phyloP scores from a whole-genome alignment of 2,797 vertebrate species.

The Aplochiton taeniatus region DNA sequence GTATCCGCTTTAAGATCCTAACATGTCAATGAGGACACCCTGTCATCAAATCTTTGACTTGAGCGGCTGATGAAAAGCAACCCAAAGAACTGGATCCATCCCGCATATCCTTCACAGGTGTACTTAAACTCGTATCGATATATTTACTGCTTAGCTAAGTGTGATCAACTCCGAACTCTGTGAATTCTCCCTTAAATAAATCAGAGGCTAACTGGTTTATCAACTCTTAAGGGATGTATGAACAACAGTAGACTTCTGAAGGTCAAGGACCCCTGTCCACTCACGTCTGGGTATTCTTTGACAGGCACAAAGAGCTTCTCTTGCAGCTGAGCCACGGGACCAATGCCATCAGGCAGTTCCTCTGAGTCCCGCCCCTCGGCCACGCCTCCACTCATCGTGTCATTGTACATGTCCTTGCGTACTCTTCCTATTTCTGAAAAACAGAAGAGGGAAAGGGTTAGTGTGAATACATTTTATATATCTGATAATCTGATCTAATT shows the following conservation, averaged over 20 bases:
- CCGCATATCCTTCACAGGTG: too few species aligned
- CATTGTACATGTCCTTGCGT: constrained; percentile 93
- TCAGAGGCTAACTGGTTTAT: too few species aligned
- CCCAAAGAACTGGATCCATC: too few species aligned
- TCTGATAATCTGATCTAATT: neutral
- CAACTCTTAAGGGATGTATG: too few species aligned
- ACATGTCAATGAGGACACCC: neutral
- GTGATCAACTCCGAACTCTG: too few species aligned
- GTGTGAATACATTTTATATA: neutral
- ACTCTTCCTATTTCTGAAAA: constrained; percentile 88
- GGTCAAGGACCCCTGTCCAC: constrained; percentile 46
- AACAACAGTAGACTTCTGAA: too few species aligned
- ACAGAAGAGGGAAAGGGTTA: neutral
- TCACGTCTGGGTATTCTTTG: constrained; percentile 91
- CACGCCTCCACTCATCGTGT: constrained; percentile 87
- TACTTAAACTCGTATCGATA: too few species aligned
- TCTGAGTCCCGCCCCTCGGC: constrained; percentile 73
- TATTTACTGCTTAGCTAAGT: too few species aligned
- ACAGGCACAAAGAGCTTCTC: constrained; percentile 93
- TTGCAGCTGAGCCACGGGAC: constrained; percentile 88
- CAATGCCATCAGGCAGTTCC: constrained; percentile 86
- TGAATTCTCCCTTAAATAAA: too few species aligned
- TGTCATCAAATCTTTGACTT: neutral
- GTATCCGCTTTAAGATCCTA: constrained; percentile 5
- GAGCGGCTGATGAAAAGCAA: too few species aligned